Evolutionary conservation across 1,140 invertebrate genomes (phyloP).

Genomic region (Drosophila eugracilis): DNA sequence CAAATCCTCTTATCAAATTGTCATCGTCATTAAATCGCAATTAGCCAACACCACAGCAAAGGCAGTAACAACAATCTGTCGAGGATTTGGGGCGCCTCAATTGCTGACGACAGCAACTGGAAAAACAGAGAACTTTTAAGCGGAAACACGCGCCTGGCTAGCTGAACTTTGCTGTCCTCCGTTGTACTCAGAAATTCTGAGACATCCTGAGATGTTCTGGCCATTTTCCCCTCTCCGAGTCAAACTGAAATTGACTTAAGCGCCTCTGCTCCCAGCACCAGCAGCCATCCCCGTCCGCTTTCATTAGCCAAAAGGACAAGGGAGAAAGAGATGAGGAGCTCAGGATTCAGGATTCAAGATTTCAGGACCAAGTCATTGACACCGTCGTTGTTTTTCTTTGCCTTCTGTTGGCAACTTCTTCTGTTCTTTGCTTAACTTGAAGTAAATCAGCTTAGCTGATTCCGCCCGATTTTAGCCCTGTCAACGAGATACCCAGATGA

Average conservation of each 20-base stretch:
- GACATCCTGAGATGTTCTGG: slow-evolving; percentile 6
- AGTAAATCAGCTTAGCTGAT: slow-evolving; percentile 66
- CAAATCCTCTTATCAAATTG: slow-evolving; percentile 65
- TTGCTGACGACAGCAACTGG: slow-evolving; percentile 50
- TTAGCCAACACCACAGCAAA: slow-evolving; percentile 44
- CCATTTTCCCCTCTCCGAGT: slow-evolving; percentile 19
- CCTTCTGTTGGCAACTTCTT: slow-evolving; percentile 41
- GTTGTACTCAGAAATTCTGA: not conserved
- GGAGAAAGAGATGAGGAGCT: not conserved
- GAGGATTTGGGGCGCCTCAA: slow-evolving; percentile 47
- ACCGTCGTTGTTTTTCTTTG: slow-evolving; percentile 28
- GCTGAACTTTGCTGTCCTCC: slow-evolving; percentile 40
- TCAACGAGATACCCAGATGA: slow-evolving; percentile 45
- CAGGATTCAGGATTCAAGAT: slow-evolving; percentile 2
- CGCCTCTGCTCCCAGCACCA: too few relatives aligned
- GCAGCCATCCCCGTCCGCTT: slow-evolving; percentile 44
- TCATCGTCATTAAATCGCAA: slow-evolving; percentile 73
- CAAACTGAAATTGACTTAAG: slow-evolving; percentile 73
- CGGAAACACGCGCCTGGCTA: slow-evolving; percentile 65
- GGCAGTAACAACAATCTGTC: slow-evolving; percentile 51
- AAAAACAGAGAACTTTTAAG: slow-evolving; percentile 61
- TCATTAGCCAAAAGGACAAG: slow-evolving; percentile 47
- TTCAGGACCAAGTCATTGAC: slow-evolving; percentile 59
- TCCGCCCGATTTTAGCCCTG: slow-evolving; percentile 32
- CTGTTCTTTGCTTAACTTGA: slow-evolving; percentile 29